Percentiles rank a stretch among this genome's conserved stretches.
Evolutionary conservation across 2,113 vertebrate genomes (phyloP).

Genomic region (Anser brachyrhynchus): DNA sequence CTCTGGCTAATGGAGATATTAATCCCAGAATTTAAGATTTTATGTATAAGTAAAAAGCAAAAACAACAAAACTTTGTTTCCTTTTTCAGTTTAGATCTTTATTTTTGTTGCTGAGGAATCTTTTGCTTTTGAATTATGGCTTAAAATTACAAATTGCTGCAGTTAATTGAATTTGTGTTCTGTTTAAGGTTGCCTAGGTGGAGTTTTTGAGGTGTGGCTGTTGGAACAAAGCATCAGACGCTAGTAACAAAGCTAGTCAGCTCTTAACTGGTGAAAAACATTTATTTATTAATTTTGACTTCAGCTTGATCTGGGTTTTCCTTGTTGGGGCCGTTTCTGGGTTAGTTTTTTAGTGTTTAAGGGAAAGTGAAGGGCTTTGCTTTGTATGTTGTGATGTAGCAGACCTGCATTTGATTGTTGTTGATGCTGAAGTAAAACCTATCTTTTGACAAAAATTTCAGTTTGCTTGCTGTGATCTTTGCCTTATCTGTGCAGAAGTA

Average conservation of each 20-base stretch:
- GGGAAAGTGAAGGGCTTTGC: neutral
- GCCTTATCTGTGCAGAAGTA: neutral
- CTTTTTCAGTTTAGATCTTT: neutral
- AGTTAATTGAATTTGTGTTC: neutral
- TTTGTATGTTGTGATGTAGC: accelerated
- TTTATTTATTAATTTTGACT: too few relatives aligned
- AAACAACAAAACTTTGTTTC: neutral
- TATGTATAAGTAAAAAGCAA: neutral
- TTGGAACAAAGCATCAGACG: neutral
- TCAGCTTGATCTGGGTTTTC: neutral
- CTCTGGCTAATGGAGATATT: neutral
- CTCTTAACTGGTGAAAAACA: neutral
- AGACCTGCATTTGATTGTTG: neutral
- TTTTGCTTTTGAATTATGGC: neutral
- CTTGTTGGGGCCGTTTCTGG: neutral
- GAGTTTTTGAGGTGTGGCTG: neutral
- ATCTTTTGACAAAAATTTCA: neutral
- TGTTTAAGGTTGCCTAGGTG: neutral
- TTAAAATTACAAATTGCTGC: neutral
- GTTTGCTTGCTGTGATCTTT: neutral
- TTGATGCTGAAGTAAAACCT: neutral
- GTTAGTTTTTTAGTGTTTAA: neutral
- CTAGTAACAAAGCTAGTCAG: neutral
- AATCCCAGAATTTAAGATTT: neutral
- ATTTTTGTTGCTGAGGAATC: neutral